Evolutionary conservation across 2,797 vertebrate genomes (phyloP).

Genomic region (Falco novaeseelandiae): DNA sequence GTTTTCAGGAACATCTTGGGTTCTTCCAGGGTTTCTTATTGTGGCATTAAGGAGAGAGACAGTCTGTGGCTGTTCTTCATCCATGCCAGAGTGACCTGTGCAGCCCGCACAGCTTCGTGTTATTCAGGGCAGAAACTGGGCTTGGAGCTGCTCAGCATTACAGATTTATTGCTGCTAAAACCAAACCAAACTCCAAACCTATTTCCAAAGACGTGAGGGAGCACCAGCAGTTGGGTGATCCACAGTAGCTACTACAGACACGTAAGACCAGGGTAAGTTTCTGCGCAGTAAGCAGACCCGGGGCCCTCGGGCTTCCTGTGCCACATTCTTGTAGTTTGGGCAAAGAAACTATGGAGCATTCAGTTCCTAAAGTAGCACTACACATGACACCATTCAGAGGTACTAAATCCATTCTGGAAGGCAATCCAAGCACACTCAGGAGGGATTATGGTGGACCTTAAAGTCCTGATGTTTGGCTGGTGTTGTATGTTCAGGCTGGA

Average conservation of each 20-base stretch:
- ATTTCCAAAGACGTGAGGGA: background rate
- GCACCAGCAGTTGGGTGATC: background rate
- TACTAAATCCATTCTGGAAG: background rate
- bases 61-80: background rate
- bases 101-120: background rate
- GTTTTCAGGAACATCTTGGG: background rate
- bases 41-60: background rate
- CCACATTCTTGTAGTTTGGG: background rate
- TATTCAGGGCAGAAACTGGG: background rate
- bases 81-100: background rate
- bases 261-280: background rate
- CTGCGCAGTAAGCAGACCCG: background rate
- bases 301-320: background rate
- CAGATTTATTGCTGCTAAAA: background rate
- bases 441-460: background rate
- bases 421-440: background rate
- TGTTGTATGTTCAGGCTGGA: background rate
- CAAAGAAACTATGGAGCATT: background rate
- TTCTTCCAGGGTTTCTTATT: background rate
- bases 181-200: background rate
- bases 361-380: background rate
- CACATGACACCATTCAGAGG: background rate
- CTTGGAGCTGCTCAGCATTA: background rate
- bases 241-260: background rate
- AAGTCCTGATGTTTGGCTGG: background rate